Evolutionary conservation across 2,888 invertebrate genomes (phyloP).

Genomic region (Eurytoma californica): DNA sequence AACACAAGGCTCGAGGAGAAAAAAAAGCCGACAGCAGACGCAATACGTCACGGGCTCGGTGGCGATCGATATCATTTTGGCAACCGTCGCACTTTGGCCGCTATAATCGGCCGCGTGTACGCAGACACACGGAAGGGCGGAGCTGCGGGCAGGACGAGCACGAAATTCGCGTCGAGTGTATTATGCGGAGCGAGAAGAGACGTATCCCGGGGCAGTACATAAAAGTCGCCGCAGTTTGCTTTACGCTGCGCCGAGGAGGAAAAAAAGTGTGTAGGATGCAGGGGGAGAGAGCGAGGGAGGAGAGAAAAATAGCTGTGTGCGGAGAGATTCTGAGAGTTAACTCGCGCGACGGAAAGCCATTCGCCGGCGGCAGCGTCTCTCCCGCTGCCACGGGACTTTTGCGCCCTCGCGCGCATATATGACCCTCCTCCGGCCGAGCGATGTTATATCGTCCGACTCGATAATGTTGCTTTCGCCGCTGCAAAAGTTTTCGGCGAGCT

Average conservation of each 20-base stretch:
- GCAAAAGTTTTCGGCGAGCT: slow-evolving; percentile 43
- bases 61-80: slow-evolving; percentile 55
- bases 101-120: neutral
- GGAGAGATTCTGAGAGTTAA: too few species aligned
- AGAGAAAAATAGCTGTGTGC: slow-evolving; percentile 31
- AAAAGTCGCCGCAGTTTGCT: slow-evolving; percentile 41
- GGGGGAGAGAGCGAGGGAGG: slow-evolving; percentile 2
- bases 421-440: slow-evolving; percentile 10
- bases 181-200: slow-evolving; percentile 10
- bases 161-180: neutral
- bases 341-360: slow-evolving; percentile 37
- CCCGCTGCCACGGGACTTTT: too few species aligned
- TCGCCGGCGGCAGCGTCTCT: slow-evolving; percentile 6
- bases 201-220: slow-evolving; percentile 7
- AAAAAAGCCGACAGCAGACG: slow-evolving; percentile 41
- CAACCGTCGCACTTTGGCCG: slow-evolving; percentile 25
- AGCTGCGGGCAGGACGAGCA: slow-evolving; percentile 14
- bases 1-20: slow-evolving; percentile 41
- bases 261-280: neutral
- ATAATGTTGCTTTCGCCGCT: slow-evolving; percentile 48
- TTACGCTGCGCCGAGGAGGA: neutral
- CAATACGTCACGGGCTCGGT: slow-evolving; percentile 7
- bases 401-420: slow-evolving; percentile 1
- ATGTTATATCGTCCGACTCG: slow-evolving; percentile 38
- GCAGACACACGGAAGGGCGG: slow-evolving; percentile 28